Evolutionary conservation across 2,797 vertebrate species (phyloP).

Genomic region (Darevskia mixta): DNA sequence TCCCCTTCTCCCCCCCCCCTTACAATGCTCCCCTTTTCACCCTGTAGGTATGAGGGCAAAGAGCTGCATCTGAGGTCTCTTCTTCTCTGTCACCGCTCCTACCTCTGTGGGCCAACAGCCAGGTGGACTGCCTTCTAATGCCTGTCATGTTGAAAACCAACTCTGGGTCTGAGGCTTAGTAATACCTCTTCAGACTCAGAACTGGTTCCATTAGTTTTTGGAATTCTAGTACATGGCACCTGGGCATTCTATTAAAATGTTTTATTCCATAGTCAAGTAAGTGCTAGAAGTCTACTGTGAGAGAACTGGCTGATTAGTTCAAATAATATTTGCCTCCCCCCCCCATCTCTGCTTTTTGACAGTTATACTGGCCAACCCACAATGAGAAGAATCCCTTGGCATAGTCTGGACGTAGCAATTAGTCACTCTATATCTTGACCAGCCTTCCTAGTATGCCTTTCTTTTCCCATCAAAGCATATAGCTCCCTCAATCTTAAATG

Average conservation of each 20-base stretch:
- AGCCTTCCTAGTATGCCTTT: background rate
- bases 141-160: background rate
- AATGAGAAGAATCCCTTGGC: background rate
- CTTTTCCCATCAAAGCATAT: background rate
- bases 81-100: too few species aligned
- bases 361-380: background rate
- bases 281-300: background rate
- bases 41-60: too few species aligned
- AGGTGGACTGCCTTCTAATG: background rate
- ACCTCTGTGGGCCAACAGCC: too few species aligned
- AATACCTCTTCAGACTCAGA: background rate
- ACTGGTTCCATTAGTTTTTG: background rate
- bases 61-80: too few species aligned
- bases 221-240: background rate
- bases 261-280: background rate
- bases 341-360: background rate
- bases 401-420: background rate
- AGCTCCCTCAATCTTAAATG: background rate
- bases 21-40: too few species aligned
- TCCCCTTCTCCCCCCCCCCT: too few species aligned
- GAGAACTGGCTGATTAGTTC: background rate
- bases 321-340: background rate
- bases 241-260: background rate
- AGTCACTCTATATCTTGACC: background rate
- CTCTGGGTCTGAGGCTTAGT: background rate